A percentile compares a stretch with the other conserved stretches of the same genome.
Evolutionary conservation across 2,888 invertebrate species (phyloP).

Genomic region (Catocala fraxini): DNA sequence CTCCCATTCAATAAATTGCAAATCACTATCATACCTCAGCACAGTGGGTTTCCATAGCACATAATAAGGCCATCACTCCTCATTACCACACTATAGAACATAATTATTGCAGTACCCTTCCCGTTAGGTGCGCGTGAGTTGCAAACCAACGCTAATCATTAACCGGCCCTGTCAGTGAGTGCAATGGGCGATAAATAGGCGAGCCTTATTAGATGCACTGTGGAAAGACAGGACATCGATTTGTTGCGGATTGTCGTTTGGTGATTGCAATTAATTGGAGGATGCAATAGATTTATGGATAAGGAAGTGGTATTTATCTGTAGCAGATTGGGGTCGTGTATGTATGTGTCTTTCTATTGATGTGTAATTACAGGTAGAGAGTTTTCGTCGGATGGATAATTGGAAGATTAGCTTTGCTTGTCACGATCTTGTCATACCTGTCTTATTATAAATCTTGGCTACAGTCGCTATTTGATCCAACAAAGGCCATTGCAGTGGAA

Average conservation of each 20-base stretch:
- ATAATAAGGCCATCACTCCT: constrained; percentile 48
- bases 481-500: no score
- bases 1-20: constrained; percentile 11
- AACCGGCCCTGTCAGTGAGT: constrained; percentile 34
- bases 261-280: constrained; percentile 11
- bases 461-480: no score
- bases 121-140: constrained; percentile 57
- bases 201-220: constrained; percentile 31
- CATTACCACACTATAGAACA: constrained; percentile 51
- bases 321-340: not conserved
- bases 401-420: no score
- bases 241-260: not conserved
- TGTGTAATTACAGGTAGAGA: no score
- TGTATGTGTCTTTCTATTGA: no score
- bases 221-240: constrained; percentile 20
- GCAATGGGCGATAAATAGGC: constrained; percentile 38
- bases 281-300: constrained; percentile 16
- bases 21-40: constrained; percentile 17
- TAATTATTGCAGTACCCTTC: constrained; percentile 49
- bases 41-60: constrained; percentile 29
- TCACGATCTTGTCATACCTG: no score
- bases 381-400: no score
- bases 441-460: no score
- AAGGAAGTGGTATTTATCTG: not conserved
- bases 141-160: constrained; percentile 53